Percentiles rank a stretch among this genome's conserved stretches.
Evolutionary conservation across 2,888 invertebrate species (phyloP).

Genomic region (Heliothis peltigera): DNA sequence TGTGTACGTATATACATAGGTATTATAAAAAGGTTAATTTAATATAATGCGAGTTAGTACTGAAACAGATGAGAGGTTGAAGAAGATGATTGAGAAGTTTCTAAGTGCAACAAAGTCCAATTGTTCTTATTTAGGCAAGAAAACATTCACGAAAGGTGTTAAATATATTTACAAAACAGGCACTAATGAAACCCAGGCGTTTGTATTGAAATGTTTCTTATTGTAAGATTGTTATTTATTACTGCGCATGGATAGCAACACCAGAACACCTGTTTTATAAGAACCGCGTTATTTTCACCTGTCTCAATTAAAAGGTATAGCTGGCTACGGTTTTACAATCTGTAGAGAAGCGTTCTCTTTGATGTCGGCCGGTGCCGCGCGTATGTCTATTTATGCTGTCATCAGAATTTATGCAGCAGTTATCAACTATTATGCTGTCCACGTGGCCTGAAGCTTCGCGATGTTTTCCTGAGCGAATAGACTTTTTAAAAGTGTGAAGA

Average conservation of each 20-base stretch:
- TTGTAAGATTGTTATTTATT: conserved; percentile 47
- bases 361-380: conserved; percentile 1
- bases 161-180: conserved; percentile 27
- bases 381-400: conserved; percentile 2
- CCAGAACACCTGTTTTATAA: conserved; percentile 25
- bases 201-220: conserved; percentile 53
- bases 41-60: too few species aligned
- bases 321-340: neutral
- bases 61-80: too few species aligned
- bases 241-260: conserved; percentile 22
- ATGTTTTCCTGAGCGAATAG: neutral
- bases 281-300: conserved; percentile 14
- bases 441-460: neutral
- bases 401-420: conserved; percentile 2
- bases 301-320: neutral
- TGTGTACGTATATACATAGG: too few species aligned
- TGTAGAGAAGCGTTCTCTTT: neutral
- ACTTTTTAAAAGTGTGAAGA: neutral
- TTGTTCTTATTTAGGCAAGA: conserved; percentile 35
- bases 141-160: conserved; percentile 40
- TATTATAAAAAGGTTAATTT: too few species aligned
- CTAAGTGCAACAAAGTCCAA: too few species aligned
- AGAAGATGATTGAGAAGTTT: too few species aligned
- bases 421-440: conserved; percentile 1
- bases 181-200: conserved; percentile 42